Evolutionary conservation across 1,140 invertebrate genomes (phyloP).

Genomic region (Zaprionus vittiger): DNA sequence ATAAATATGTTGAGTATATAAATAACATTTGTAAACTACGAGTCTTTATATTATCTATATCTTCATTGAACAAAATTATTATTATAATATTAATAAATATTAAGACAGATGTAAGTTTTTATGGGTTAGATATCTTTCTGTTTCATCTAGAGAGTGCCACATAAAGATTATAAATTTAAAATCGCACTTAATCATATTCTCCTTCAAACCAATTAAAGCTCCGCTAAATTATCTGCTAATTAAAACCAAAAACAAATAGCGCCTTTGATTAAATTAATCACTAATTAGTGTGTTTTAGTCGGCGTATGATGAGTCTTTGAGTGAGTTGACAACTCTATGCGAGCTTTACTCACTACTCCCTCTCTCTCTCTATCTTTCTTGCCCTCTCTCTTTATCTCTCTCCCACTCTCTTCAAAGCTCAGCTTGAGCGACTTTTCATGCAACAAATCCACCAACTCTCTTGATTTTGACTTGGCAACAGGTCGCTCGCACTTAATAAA

Average conservation of each 20-base stretch:
- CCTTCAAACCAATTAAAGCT: conserved; percentile 34
- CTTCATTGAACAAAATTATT: neutral
- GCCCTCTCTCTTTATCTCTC: neutral
- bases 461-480: conserved; percentile 29
- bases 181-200: neutral
- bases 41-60: no score
- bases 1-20: neutral
- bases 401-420: conserved; percentile 9
- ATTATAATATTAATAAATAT: neutral
- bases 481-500: conserved; percentile 19
- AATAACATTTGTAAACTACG: no score
- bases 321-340: conserved; percentile 38
- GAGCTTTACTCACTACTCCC: conserved; percentile 10
- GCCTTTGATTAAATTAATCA: neutral
- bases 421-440: neutral
- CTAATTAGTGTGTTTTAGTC: neutral
- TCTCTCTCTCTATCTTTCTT: no score
- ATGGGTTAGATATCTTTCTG: neutral
- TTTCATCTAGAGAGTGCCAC: neutral
- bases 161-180: neutral
- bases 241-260: conserved; percentile 14
- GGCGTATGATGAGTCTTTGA: neutral
- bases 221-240: conserved; percentile 32
- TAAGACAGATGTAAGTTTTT: neutral
- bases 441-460: conserved; percentile 4